Evolutionary conservation across 2,113 vertebrate species (phyloP).

Genomic region (Neolamprologus devosi): DNA sequence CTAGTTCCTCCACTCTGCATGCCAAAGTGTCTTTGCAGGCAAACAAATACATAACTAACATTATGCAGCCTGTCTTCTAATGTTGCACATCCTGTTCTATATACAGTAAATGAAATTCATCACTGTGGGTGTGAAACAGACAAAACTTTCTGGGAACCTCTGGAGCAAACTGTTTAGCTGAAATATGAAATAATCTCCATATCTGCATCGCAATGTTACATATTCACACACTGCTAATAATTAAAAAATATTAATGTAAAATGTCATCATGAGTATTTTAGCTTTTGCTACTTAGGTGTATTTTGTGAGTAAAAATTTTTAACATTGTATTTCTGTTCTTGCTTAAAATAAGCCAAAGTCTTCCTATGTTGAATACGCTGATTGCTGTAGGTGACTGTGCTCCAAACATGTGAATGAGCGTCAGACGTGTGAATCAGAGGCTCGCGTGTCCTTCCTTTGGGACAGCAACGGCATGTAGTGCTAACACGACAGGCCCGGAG

Average conservation of each 20-base stretch:
- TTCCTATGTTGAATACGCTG: not conserved
- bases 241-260: not conserved
- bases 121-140: not conserved
- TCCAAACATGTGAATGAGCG: not conserved
- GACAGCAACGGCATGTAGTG: slow-evolving; percentile 35
- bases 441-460: slow-evolving; percentile 30
- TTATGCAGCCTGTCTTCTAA: not conserved
- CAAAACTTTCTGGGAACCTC: not conserved
- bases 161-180: not conserved
- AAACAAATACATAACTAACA: not conserved
- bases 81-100: not conserved
- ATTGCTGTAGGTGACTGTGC: not conserved
- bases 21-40: not conserved
- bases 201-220: not conserved
- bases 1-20: not conserved
- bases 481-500: slow-evolving; percentile 47
- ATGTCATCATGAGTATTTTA: not conserved
- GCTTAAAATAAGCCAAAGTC: not conserved
- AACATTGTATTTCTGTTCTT: not conserved
- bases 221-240: not conserved
- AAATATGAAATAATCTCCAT: not conserved
- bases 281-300: not conserved
- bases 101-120: not conserved
- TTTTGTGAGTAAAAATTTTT: not conserved
- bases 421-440: slow-evolving; percentile 14